Conservation (phyloP, 30 jellyfish, hydroid and myxozoan species). For the Morbakka virulenta region DNA sequence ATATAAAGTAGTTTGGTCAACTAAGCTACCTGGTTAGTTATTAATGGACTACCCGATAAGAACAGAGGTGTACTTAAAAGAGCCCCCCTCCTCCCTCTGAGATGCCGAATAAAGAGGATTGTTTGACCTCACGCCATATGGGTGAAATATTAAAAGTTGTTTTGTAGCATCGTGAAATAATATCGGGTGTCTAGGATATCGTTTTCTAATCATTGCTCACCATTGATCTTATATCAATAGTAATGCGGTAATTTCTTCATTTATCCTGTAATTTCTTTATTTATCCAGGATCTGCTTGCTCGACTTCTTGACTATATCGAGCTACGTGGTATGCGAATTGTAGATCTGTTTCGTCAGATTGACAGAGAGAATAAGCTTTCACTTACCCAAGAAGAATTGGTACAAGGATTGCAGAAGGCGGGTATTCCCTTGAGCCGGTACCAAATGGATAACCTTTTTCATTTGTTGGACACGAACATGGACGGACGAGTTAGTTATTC, state of each 20-base stretch:
- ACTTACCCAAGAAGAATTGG: conserved; percentile 34
- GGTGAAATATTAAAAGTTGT: no score
- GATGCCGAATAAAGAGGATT: no score
- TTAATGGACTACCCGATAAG: no score
- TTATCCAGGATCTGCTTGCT: conserved; percentile 54
- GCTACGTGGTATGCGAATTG: conserved; percentile 61
- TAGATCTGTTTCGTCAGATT: conserved; percentile 59
- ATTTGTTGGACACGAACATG: conserved; percentile 36
- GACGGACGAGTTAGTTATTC: conserved; percentile 48
- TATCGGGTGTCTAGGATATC: no score
- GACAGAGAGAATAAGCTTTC: conserved; percentile 31
- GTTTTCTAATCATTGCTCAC: no score
- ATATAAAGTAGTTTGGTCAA: no score
- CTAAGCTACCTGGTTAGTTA: no score
- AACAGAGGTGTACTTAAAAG: no score
- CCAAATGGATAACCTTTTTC: conserved; percentile 52
- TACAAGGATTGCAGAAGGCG: conserved; percentile 32
- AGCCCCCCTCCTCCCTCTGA: no score
- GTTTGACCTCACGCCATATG: no score
- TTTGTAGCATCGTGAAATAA: no score
- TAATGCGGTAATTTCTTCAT: neutral
- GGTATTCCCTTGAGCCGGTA: conserved; percentile 53
- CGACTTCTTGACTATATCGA: conserved; percentile 51
- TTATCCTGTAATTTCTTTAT: neutral
- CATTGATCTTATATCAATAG: no score